phyloP scores from a whole-genome alignment of 2,797 vertebrate species.

The Cynodonichthys magdalenae region DNA sequence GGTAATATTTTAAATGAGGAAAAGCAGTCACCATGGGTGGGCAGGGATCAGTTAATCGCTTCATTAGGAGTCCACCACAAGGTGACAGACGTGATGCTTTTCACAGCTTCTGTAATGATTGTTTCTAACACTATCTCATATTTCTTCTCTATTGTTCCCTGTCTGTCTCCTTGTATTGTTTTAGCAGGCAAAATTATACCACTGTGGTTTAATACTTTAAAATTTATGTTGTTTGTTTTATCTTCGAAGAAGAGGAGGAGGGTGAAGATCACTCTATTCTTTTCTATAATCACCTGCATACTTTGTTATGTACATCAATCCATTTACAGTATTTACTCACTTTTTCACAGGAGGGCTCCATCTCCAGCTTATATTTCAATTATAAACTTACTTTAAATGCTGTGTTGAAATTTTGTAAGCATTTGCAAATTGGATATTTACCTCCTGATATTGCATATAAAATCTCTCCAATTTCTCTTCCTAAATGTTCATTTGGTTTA shows the following conservation, averaged over 20 bases:
- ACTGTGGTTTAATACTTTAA: neutral
- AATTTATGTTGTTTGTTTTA: too few species aligned
- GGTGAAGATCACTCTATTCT: neutral
- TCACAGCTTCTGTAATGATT: neutral
- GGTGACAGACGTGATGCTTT: neutral
- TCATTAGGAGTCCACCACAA: conserved; percentile 11
- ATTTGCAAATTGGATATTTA: neutral
- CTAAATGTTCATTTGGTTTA: too few species aligned
- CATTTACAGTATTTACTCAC: neutral
- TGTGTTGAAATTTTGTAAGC: neutral
- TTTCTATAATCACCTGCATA: neutral
- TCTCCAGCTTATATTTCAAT: neutral
- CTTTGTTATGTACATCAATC: neutral
- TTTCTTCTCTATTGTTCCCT: neutral
- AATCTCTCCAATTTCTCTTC: neutral
- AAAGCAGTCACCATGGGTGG: conserved; percentile 18
- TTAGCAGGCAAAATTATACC: neutral
- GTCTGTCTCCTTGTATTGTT: neutral
- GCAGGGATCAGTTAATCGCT: conserved; percentile 10
- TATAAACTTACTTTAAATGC: neutral
- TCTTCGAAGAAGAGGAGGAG: neutral
- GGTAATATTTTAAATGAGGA: conserved; percentile 40
- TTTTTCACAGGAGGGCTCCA: too few species aligned
- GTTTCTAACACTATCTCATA: neutral
- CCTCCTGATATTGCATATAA: neutral